Conservation (phyloP, 2,888 invertebrate genomes). For the Selenia dentaria region DNA sequence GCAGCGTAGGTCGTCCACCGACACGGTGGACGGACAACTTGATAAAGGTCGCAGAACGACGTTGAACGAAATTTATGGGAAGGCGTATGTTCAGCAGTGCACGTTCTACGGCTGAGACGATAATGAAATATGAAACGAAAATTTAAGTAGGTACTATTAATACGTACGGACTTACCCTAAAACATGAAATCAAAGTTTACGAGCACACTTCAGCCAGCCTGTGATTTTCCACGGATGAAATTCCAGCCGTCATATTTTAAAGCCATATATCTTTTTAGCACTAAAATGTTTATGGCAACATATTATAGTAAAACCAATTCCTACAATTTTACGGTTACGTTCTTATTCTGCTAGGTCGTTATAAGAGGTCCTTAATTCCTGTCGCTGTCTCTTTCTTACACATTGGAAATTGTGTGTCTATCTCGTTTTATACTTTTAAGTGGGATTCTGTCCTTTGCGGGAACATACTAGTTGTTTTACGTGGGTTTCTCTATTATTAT, state of each 20-base stretch:
- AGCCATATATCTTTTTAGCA: background rate
- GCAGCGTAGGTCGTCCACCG: too few relatives aligned
- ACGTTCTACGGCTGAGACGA: too few relatives aligned
- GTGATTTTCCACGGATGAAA: background rate
- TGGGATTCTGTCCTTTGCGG: slow-evolving; percentile 49
- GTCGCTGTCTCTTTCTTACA: slow-evolving; percentile 48
- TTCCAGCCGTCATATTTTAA: slow-evolving; percentile 1
- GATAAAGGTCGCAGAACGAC: too few relatives aligned
- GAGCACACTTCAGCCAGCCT: too few relatives aligned
- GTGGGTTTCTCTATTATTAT: slow-evolving; percentile 21
- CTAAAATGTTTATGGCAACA: slow-evolving; percentile 13
- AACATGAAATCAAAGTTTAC: too few relatives aligned
- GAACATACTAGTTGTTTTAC: slow-evolving; percentile 26
- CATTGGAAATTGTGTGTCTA: slow-evolving; percentile 18
- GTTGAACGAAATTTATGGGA: too few relatives aligned
- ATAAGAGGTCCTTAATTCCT: slow-evolving; percentile 71
- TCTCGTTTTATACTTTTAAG: slow-evolving; percentile 55
- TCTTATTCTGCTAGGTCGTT: slow-evolving; percentile 41
- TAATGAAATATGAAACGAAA: too few relatives aligned
- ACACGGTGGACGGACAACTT: too few relatives aligned
- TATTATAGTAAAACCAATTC: slow-evolving; percentile 9
- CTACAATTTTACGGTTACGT: slow-evolving; percentile 32
- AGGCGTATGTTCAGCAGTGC: too few relatives aligned
- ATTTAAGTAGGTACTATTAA: too few relatives aligned
- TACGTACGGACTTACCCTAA: too few relatives aligned